Conservation (phyloP, 2,113 vertebrate species). For the Austrofundulus limnaeus region DNA sequence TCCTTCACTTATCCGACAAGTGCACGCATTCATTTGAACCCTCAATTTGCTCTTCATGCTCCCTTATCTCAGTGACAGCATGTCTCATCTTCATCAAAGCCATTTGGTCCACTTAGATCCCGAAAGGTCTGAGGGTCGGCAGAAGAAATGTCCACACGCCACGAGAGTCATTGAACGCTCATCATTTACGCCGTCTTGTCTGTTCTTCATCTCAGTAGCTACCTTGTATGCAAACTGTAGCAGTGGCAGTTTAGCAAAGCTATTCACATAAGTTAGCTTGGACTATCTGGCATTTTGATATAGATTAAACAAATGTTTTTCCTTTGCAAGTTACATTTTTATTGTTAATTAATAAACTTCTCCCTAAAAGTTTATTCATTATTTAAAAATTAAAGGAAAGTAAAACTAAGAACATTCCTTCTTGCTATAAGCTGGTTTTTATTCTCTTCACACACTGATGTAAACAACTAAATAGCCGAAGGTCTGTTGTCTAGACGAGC, state of each 20-base stretch:
- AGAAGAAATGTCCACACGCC: constrained; percentile 69
- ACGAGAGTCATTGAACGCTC: constrained; percentile 72
- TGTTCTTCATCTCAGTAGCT: constrained; percentile 70
- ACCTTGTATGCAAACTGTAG: too few species aligned
- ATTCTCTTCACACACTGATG: constrained; percentile 8
- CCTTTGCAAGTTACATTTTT: too few species aligned
- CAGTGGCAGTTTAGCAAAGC: too few species aligned
- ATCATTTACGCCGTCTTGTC: constrained; percentile 82
- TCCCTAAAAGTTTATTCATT: too few species aligned
- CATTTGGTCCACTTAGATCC: constrained; percentile 45
- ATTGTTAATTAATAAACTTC: too few species aligned
- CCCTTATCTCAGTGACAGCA: constrained; percentile 11
- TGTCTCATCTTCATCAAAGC: constrained; percentile 46
- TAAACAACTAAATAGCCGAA: constrained; percentile 16
- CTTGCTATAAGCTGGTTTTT: not conserved
- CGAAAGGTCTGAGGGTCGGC: constrained; percentile 60
- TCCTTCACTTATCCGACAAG: constrained; percentile 6
- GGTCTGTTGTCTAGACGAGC: constrained; percentile 43
- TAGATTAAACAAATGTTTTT: too few species aligned
- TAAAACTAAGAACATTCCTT: too few species aligned
- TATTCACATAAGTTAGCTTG: too few species aligned
- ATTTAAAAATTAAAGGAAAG: too few species aligned
- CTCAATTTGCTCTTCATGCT: not conserved
- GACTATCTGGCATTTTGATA: too few species aligned
- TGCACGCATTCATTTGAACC: constrained; percentile 1